Conservation (phyloP, 2,113 vertebrate genomes). For the Rhinogobius similis region DNA sequence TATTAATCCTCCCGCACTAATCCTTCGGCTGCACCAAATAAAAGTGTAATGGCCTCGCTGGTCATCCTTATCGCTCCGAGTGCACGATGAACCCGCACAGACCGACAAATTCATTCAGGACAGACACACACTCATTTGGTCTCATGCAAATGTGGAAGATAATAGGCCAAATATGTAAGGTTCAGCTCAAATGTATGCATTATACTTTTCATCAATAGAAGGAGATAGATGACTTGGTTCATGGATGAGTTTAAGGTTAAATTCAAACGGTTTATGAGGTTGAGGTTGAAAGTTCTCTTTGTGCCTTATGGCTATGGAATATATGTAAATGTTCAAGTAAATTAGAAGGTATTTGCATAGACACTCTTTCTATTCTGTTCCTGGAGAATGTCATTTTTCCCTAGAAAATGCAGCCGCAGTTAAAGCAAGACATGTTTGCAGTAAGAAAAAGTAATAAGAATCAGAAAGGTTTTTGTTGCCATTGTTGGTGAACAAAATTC, state of each 20-base stretch:
- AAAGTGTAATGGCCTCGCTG: conserved; percentile 65
- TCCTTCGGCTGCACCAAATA: conserved; percentile 64
- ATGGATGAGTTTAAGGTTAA: background rate
- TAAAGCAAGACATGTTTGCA: no score
- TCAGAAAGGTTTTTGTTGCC: no score
- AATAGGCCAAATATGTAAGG: background rate
- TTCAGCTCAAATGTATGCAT: conserved; percentile 3
- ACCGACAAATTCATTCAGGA: conserved; percentile 29
- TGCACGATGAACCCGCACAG: conserved; percentile 42
- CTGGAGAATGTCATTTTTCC: no score
- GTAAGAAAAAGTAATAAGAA: no score
- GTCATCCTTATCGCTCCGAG: conserved; percentile 60
- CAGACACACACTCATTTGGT: conserved; percentile 9
- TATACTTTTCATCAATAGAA: background rate
- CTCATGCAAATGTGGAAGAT: conserved; percentile 13
- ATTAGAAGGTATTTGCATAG: no score
- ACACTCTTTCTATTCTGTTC: no score
- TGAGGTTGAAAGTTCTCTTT: background rate
- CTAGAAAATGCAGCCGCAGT: no score
- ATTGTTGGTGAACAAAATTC: no score
- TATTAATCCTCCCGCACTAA: conserved; percentile 71
- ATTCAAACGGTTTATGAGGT: background rate
- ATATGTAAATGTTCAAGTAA: background rate
- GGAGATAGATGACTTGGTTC: background rate
- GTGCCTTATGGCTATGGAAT: background rate